These are phyloP conservation scores for Carpatolechia fugitivella DNA, from an alignment of 2,888 invertebrate species.

Conservation along the genomic window DNA sequence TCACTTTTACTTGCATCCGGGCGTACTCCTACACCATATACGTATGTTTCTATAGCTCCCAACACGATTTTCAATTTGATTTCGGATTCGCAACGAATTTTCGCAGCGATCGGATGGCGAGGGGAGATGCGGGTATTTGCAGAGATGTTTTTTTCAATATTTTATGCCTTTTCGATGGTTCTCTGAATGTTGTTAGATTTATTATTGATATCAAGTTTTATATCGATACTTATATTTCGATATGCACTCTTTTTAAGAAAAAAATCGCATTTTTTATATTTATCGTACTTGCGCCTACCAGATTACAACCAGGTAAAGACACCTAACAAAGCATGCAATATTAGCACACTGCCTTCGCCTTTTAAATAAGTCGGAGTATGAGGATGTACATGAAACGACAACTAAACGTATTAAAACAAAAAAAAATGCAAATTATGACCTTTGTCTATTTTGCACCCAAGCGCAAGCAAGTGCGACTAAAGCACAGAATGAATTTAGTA, in stretches of 20 bases:
- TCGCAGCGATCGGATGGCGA: conserved; percentile 29
- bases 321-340: neutral
- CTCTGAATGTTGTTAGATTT: neutral
- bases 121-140: conserved; percentile 14
- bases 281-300: no score
- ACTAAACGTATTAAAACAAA: no score
- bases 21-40: conserved; percentile 23
- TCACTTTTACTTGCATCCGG: conserved; percentile 77
- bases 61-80: conserved; percentile 61
- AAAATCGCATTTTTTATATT: no score
- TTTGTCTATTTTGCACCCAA: neutral
- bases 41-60: conserved; percentile 13
- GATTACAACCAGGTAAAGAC: no score
- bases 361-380: no score
- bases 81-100: conserved; percentile 49
- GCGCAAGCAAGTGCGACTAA: no score
- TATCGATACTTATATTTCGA: neutral
- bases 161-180: conserved; percentile 3
- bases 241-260: no score
- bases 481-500: no score
- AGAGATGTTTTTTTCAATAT: conserved; percentile 8
- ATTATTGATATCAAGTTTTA: neutral
- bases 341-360: neutral
- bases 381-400: no score
- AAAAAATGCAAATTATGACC: neutral